Base-by-base conservation (phyloP, 2,888 invertebrate species). In the Prenolepis imparis region DNA sequence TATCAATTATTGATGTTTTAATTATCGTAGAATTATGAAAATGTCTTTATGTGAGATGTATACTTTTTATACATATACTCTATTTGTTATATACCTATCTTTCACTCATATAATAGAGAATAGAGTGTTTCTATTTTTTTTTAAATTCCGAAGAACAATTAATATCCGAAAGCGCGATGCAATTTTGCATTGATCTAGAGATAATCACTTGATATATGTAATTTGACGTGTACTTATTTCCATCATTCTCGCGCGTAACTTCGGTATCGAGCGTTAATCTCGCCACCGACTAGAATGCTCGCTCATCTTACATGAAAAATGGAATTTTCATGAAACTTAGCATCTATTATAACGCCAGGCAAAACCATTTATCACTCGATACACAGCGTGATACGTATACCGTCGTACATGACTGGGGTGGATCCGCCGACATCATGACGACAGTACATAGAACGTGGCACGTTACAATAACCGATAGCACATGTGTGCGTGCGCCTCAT, bases 381-480 rank as follows among this genome's bases (percentile, higher is more conserved):
- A 68, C 24, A 80, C 70, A 70, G 18, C 44, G 70, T 15, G 12
- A 59, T 44, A 70, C 32, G 59, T 78, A 18, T 59, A 59, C 36
- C 32, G 39, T 57, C 68, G 48, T 80, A 70, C 44, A 80, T 61
- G 70, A 70, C 59, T 61, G 59, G 59, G 59, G 55, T 80, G 44
- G 70, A 80, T 80, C 70, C 44, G 36, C 78, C 70, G 67, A 82
- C 80, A 82, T 82, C 82, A 52, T 59, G 64, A 80, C 52, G 66
- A 82, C 68, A 80, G 59, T 82, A 67, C 55, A 80, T 80, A 61
- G 67, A 52, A 59, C 57, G 41, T n/a, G 39, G 61, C 67, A 32
- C 67, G 61, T 82, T 57, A n/a, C 36, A 68, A 55, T 80, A 85
- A 86, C 87, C 82, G 75, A 86, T 86, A 86, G 73, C 61, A 41